These are phyloP conservation scores for Buathra laborator DNA, from an alignment of 2,888 invertebrate genomes.

Conservation along the genomic window DNA sequence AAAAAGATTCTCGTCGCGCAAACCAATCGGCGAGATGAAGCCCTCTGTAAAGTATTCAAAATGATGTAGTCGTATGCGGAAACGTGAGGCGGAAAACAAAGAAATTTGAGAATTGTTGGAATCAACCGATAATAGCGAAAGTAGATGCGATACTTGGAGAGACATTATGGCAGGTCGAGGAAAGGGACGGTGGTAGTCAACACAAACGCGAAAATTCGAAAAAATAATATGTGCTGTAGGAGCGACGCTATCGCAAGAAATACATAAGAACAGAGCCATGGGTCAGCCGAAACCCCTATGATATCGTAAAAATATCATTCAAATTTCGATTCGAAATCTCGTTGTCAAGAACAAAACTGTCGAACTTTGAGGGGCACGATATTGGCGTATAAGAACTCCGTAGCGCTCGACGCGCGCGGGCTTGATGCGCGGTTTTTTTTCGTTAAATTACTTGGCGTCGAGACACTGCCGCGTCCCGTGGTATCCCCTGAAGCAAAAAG, in stretches of 20 bases:
- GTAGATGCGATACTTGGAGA: background rate
- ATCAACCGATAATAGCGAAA: background rate
- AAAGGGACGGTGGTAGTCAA: background rate
- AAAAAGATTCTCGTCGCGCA: too few relatives aligned
- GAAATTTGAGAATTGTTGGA: background rate
- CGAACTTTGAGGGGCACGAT: too few relatives aligned
- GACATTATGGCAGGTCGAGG: background rate
- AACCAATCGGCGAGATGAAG: background rate
- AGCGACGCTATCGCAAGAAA: background rate
- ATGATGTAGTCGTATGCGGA: slow-evolving; percentile 35
- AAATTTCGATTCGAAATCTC: too few relatives aligned
- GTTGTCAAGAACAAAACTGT: too few relatives aligned
- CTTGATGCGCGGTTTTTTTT: too few relatives aligned
- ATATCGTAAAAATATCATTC: too few relatives aligned
- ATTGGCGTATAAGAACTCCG: too few relatives aligned
- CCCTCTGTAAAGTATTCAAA: background rate
- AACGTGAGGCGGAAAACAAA: slow-evolving; percentile 32
- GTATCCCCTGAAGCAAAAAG: background rate
- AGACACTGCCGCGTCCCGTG: too few relatives aligned
- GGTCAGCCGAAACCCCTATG: slow-evolving; percentile 14
- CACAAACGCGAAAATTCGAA: slow-evolving; percentile 11
- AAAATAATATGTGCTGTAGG: slow-evolving; percentile 27
- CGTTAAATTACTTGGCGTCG: too few relatives aligned
- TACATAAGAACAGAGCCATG: background rate
- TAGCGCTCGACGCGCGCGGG: too few relatives aligned